Conservation (phyloP, 2,113 vertebrate species). For the Blennius ocellaris region DNA sequence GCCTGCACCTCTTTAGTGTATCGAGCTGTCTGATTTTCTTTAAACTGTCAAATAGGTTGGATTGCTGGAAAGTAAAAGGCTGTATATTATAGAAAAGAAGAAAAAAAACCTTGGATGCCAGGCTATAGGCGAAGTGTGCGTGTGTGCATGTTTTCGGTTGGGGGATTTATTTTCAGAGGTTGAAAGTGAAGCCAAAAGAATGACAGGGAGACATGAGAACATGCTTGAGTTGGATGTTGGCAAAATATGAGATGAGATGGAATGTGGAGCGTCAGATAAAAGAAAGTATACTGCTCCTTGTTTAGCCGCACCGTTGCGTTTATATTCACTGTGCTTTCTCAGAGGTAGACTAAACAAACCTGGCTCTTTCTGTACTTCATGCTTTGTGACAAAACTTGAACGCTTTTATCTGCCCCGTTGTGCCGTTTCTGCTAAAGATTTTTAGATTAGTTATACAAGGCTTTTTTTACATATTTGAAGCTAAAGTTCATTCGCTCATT, state of each 20-base stretch:
- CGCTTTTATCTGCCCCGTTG: not conserved
- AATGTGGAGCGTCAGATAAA: slow-evolving; percentile 39
- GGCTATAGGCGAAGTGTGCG: not conserved
- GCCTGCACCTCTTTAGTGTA: slow-evolving; percentile 56
- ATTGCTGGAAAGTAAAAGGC: slow-evolving; percentile 31
- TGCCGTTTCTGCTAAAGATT: not conserved
- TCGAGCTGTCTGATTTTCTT: slow-evolving; percentile 62
- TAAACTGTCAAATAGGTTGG: slow-evolving; percentile 54
- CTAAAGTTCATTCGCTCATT: not conserved
- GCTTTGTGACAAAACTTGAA: not conserved
- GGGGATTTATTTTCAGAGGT: not conserved
- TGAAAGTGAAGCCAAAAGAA: slow-evolving; percentile 41
- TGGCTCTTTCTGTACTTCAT: slow-evolving; percentile 1
- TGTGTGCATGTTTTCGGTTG: slow-evolving; percentile 1
- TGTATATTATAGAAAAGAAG: slow-evolving; percentile 1
- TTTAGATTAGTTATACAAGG: not conserved
- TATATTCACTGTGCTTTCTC: not conserved
- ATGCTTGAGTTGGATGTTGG: slow-evolving; percentile 8
- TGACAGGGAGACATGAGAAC: slow-evolving; percentile 5
- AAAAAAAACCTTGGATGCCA: slow-evolving; percentile 21
- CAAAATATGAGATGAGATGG: slow-evolving; percentile 33
- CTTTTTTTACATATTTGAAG: not conserved
- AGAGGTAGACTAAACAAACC: slow-evolving; percentile 18
- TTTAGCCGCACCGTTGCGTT: not conserved
- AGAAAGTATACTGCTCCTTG: not conserved